Evolutionary conservation across 2,888 invertebrate genomes (phyloP), one percentile per base, ranked within the genome.

Genomic region (Scaptodrosophila latifasciaeformis): DNA sequence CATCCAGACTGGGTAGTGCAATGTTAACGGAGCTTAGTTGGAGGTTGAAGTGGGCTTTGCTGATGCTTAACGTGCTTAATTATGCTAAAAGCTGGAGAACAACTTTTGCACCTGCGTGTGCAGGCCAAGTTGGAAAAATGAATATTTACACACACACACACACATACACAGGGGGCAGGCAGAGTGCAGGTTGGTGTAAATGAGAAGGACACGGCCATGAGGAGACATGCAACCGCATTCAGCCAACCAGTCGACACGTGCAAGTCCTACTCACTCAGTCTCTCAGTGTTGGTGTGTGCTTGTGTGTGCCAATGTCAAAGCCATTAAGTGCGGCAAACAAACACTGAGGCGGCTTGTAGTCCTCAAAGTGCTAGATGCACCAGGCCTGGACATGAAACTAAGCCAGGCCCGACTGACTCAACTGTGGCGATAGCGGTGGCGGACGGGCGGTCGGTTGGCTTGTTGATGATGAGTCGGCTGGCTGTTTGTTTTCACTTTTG

Each of bases 61-160:
- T 35, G 35, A 15, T 35, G 24, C 37, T 31, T 43, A 40, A 44
- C 53, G 58, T 46, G 58, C 64, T 70, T 78, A 75, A 74, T 75
- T 74, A 75, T 70, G 71, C 71, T 67, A 64, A 75, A 65, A 68
- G 71, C 67, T 51, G 56, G 51, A 60, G 24, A 56, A 49, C 65
- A 63, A 65, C 58, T 56, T 67, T 58, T 48, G 48, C 70, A 70
- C 56, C 67, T 69, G 58, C 37, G 47, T 59, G 49, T 69, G 58
- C 37, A 44, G 53, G 49, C 29, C 52, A 35, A 44, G 51, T 44
- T 51, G 55, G 54, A 49, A 57, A 65, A 62, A 67, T 59, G 45
- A 69, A 61, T 69, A 66, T 69, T 72, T 58, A 63, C 71, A 59
- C 59, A 49, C 37, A 35, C 45, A 17, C 19, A 30, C 10, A 7